Evolutionary conservation across 2,888 invertebrate genomes (phyloP), one percentile per base, ranked within the genome.

Genomic region (Campoletis raptor): DNA sequence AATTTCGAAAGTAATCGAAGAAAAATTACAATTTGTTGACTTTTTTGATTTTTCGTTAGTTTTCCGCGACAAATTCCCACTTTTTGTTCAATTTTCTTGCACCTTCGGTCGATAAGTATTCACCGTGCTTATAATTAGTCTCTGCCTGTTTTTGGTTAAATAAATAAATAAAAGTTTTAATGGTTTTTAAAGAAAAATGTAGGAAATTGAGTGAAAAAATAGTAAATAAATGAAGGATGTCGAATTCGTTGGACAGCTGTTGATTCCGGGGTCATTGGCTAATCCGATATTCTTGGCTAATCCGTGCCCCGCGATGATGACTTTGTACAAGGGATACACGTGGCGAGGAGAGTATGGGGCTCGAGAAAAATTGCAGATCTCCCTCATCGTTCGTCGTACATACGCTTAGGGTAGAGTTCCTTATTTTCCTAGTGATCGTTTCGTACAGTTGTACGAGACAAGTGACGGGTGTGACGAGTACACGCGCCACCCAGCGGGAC

Each of bases 241-340:
- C 74, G 79, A 69, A 86, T 83, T 80, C 77, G 64, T 79, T 66
- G 57, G 67, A 81, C 86, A 84, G 86, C 86, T 84, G 86, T 86
- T 86, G 84, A 85, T 86, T 85, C 81, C 86, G 81, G 91, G 91
- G 89, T 90, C 89, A 89, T 89, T 88, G 90, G 90, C 89, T 90
- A 89, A 87, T 87, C 87, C 85, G 85, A 85, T 84, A 79, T 84
- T 74, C 69, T 45, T 81, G 80, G 57, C 78, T 83, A 88, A 87
- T 87, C 85, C 87, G 48, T 45, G 85, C 64, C 85, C 85, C 87
- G 79, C 78, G 82, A 79, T 82, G 79, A 79, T 85, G 78, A 57
- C 57, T 24, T 30, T 77, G 18, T 36, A 48, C n/a, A 48, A 57
- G 54, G 37, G 72, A 9, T 21, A 48, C 81, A 81, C 85, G 85